Evolutionary conservation across 2,888 invertebrate genomes (phyloP).

Genomic region (Apocheima hispidaria): DNA sequence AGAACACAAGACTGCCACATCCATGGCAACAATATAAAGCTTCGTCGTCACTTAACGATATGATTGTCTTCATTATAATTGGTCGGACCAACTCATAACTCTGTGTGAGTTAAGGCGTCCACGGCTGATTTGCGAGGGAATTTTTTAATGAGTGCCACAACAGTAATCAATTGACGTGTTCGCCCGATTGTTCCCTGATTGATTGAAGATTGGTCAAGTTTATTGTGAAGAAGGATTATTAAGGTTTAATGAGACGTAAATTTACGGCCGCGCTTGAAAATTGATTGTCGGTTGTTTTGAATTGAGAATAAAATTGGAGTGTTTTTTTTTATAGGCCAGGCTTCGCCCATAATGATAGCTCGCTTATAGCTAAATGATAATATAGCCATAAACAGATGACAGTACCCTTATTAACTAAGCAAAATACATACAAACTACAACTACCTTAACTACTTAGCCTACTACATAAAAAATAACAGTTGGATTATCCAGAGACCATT

Average conservation of each 20-base stretch:
- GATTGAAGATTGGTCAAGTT: slow-evolving; percentile 35
- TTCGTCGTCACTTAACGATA: slow-evolving; percentile 73
- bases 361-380: too few relatives aligned
- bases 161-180: slow-evolving; percentile 38
- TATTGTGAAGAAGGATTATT: slow-evolving; percentile 35
- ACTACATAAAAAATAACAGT: too few relatives aligned
- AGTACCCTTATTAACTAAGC: too few relatives aligned
- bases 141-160: slow-evolving; percentile 68
- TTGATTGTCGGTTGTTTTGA: slow-evolving; percentile 15
- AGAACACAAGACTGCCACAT: slow-evolving; percentile 13
- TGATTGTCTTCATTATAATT: slow-evolving; percentile 83
- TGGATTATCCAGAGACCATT: too few relatives aligned
- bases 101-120: slow-evolving; percentile 67
- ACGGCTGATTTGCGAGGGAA: slow-evolving; percentile 62
- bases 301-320: slow-evolving; percentile 11
- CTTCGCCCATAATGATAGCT: background rate
- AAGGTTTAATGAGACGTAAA: slow-evolving; percentile 38
- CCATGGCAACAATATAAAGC: slow-evolving; percentile 39
- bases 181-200: slow-evolving; percentile 41
- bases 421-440: too few relatives aligned
- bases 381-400: too few relatives aligned
- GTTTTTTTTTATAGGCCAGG: background rate
- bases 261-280: slow-evolving; percentile 17
- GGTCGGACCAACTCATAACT: slow-evolving; percentile 74
- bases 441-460: too few relatives aligned